phyloP scores from a whole-genome alignment of 1,140 invertebrate genomes.

The Portunus trituberculatus region DNA sequence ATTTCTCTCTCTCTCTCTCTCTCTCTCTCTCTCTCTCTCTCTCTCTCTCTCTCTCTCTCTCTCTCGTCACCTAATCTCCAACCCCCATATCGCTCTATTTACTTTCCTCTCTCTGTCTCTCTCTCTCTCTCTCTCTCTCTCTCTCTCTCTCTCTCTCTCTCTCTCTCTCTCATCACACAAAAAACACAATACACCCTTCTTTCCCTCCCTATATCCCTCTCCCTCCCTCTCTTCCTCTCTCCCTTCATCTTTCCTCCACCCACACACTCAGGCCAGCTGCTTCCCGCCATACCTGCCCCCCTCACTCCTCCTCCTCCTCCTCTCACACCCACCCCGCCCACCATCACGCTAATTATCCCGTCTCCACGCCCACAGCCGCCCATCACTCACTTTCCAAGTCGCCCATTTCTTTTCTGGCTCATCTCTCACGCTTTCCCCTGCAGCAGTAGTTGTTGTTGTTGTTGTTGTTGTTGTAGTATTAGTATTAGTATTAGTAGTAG shows the following conservation, averaged over 20 bases:
- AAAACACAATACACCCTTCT: not conserved
- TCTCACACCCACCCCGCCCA: not conserved
- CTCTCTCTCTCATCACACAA: not conserved
- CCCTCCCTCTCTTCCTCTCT: not conserved
- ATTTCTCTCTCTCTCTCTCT: not conserved
- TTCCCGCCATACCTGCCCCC: not conserved
- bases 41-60: constrained; percentile 1
- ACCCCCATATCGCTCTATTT: not conserved
- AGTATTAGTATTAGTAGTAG: too few species aligned
- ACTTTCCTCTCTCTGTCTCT: not conserved
- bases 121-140: not conserved
- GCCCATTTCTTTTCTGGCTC: not conserved
- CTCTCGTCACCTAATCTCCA: not conserved
- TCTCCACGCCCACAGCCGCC: not conserved
- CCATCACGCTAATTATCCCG: constrained; percentile 8
- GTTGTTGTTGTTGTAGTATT: not conserved
- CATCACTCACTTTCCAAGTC: not conserved
- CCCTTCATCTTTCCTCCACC: not conserved
- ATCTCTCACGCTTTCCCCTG: not conserved
- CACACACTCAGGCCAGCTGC: not conserved
- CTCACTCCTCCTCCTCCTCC: not conserved
- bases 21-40: constrained; percentile 20
- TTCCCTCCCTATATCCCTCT: not conserved
- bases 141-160: not conserved
- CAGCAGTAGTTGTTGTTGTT: not conserved